Evolutionary conservation across 2,113 vertebrate species (phyloP).

Genomic region (Neolamprologus caudopunctatus): DNA sequence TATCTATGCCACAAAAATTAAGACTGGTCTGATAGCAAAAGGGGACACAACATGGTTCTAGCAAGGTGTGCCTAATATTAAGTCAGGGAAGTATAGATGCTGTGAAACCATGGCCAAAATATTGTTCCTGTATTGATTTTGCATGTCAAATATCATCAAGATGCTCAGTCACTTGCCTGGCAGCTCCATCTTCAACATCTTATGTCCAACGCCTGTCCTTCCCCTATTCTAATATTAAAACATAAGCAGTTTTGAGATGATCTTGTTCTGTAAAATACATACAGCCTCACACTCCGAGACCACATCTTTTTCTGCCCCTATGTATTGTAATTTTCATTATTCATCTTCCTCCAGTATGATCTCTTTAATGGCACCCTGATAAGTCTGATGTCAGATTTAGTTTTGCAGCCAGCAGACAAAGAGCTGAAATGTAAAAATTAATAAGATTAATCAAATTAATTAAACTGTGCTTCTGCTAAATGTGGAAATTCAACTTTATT

Average conservation of each 20-base stretch:
- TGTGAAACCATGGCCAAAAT: not conserved
- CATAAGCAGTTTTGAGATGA: not conserved
- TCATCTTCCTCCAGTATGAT: conserved; percentile 16
- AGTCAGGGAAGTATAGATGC: not conserved
- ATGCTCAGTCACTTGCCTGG: not conserved
- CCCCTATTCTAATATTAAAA: not conserved
- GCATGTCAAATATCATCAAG: not conserved
- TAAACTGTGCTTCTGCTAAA: conserved; percentile 15
- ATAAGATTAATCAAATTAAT: conserved; percentile 55
- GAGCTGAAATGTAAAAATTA: conserved; percentile 39
- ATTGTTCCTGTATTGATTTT: not conserved
- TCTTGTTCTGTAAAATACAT: not conserved
- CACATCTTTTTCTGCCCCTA: not conserved
- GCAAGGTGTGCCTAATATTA: not conserved
- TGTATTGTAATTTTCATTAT: conserved; percentile 18
- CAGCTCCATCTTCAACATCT: not conserved
- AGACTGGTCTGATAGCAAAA: not conserved
- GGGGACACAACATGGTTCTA: not conserved
- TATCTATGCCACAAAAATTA: not conserved
- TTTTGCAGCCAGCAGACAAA: conserved; percentile 13
- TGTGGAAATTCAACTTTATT: not conserved
- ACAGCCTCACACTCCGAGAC: not conserved
- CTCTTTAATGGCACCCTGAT: conserved; percentile 41
- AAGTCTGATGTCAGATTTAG: conserved; percentile 37
- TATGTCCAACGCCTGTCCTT: not conserved